Evolutionary conservation across 2,113 vertebrate species (phyloP), one percentile per base, ranked within the genome.

Genomic region (Triplophysa rosa): DNA sequence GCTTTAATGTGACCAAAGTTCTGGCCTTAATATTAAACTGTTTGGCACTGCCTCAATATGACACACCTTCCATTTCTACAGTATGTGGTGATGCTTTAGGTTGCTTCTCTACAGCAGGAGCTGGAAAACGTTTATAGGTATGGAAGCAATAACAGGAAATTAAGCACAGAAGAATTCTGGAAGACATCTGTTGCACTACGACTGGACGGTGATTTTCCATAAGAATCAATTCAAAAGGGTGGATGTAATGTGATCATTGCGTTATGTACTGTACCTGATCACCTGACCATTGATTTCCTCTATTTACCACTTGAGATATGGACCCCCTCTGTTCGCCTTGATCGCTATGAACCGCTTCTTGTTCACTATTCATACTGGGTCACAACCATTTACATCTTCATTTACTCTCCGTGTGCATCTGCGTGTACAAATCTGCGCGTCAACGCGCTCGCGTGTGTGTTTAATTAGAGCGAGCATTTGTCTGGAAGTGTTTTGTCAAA

Each of bases 401-500:
- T 23, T 69, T 65, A 26, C 40, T 65, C 69, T 3, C 33, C 21
- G 23, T 77, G 80, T 13, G 4, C 23, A 66, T 56, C 54, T 54
- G 16, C 5, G 72, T 63, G 49, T 33, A 19, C n/a, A n/a, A 40
- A 29, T 69, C 23, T 61, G 47, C 67, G 40, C 14, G 11, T n/a
- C 54, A 61, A 65, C 40, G 16, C 69, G 65, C 71, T 69, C 62
- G 45, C 66, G 71, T 67, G 54, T 13, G 26, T 66, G 80, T 81
- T 73, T 79, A 62, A 78, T 75, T 70, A 71, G 58, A 67, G 82
- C 12, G 45, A 33, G 81, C 65, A 76, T 79, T 62, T 83, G 77
- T 62, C 54, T 73, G 62, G 82, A 68, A 62, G 65, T 82, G 81
- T 84, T 82, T 33, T 54, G 83, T 76, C 83, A 66, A 64, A 77